Percentiles rank a stretch among this genome's conserved stretches.
phyloP scores from a whole-genome alignment of 2,888 invertebrate species.

The Drosophila conformis region DNA sequence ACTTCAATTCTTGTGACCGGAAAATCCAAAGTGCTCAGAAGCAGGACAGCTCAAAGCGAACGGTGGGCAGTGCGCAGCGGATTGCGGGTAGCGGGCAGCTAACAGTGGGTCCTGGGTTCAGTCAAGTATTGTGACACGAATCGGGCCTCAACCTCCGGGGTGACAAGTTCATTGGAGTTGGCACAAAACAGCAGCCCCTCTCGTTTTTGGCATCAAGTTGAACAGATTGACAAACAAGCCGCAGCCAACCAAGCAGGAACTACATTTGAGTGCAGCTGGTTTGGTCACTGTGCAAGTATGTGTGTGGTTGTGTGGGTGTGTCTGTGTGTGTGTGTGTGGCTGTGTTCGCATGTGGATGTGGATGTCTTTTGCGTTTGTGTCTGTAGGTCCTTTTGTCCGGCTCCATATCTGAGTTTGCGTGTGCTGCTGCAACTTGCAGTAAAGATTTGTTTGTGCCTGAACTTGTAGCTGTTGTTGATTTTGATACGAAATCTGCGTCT shows the following conservation, averaged over 20 bases:
- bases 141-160: slow-evolving; percentile 34
- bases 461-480: slow-evolving; percentile 71
- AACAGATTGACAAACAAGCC: slow-evolving; percentile 81
- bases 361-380: slow-evolving; percentile 20
- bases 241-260: slow-evolving; percentile 75
- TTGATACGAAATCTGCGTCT: slow-evolving; percentile 57
- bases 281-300: slow-evolving; percentile 24
- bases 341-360: slow-evolving; percentile 20
- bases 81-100: neutral
- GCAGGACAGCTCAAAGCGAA: slow-evolving; percentile 1
- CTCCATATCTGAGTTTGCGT: slow-evolving; percentile 44
- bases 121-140: slow-evolving; percentile 32
- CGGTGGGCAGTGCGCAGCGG: neutral
- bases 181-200: slow-evolving; percentile 60
- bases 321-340: slow-evolving; percentile 13
- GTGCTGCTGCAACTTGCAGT: slow-evolving; percentile 57
- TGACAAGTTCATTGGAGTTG: slow-evolving; percentile 72
- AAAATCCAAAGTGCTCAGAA: slow-evolving; percentile 57
- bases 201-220: slow-evolving; percentile 65
- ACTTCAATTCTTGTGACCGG: slow-evolving; percentile 56
- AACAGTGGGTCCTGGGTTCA: slow-evolving; percentile 5
- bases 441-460: slow-evolving; percentile 59
- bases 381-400: slow-evolving; percentile 29
- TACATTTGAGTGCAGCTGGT: slow-evolving; percentile 62
- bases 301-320: slow-evolving; percentile 17